Evolutionary conservation across 1,140 invertebrate species (phyloP).

Genomic region (Vanessa atalanta): DNA sequence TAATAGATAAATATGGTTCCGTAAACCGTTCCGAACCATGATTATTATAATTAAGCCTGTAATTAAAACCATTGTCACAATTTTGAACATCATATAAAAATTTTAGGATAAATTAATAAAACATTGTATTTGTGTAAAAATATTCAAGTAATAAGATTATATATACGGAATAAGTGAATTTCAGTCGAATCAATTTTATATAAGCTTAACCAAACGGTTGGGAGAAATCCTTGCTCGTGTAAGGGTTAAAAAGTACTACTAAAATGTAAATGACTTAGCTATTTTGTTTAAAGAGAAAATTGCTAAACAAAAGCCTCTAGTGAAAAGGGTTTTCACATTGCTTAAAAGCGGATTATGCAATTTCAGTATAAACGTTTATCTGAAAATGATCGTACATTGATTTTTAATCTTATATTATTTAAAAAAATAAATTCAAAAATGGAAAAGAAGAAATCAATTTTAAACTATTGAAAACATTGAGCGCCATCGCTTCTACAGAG

Average conservation of each 20-base stretch:
- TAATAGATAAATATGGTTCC: too few relatives aligned
- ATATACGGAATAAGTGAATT: conserved; percentile 30
- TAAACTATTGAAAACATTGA: conserved; percentile 27
- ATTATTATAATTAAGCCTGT: too few relatives aligned
- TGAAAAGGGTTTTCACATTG: conserved; percentile 8
- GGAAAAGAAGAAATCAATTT: conserved; percentile 30
- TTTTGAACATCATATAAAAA: not conserved
- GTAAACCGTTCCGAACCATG: too few relatives aligned
- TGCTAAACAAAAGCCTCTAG: conserved; percentile 2
- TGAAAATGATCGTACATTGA: not conserved
- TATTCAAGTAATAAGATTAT: conserved; percentile 2
- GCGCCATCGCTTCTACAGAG: conserved; percentile 40
- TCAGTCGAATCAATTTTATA: conserved; percentile 29
- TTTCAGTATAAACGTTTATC: not conserved
- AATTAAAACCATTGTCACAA: not conserved
- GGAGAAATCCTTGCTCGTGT: conserved; percentile 25
- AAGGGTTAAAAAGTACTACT: conserved; percentile 22
- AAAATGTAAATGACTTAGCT: conserved; percentile 22
- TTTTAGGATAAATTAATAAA: too few relatives aligned
- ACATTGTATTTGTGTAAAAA: too few relatives aligned
- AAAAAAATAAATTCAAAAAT: conserved; percentile 9
- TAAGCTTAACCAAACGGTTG: conserved; percentile 22
- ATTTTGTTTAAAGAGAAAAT: conserved; percentile 22
- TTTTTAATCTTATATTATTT: not conserved
- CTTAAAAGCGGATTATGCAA: not conserved